phyloP scores from a whole-genome alignment of 2,113 vertebrate genomes.

The Bujurquina vittata region DNA sequence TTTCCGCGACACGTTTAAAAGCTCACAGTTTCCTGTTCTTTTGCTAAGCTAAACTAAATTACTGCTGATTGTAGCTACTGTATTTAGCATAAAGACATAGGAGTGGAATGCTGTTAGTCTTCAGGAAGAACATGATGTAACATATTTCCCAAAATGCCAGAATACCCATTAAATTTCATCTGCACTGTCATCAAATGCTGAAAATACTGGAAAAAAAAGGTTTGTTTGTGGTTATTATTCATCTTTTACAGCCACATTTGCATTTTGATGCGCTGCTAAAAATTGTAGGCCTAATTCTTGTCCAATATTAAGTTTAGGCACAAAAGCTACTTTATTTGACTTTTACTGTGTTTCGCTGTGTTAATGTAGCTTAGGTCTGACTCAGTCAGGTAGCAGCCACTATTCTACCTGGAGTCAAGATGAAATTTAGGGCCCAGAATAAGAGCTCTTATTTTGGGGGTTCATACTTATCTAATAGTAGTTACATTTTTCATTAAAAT shows the following conservation, averaged over 20 bases:
- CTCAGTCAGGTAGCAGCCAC: neutral
- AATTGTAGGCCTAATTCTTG: accelerated
- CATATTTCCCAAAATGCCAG: neutral
- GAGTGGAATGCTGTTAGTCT: neutral
- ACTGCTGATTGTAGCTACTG: neutral
- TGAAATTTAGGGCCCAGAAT: neutral
- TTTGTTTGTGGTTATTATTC: neutral
- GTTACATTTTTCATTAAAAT: neutral
- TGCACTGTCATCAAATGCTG: neutral
- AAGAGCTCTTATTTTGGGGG: neutral
- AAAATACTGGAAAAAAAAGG: neutral
- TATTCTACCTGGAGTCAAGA: neutral
- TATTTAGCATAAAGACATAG: neutral
- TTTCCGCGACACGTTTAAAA: neutral
- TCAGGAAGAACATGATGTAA: neutral
- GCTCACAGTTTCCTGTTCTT: neutral
- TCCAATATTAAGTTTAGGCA: neutral
- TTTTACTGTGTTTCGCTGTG: neutral
- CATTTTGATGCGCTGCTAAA: neutral
- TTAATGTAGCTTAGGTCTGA: neutral
- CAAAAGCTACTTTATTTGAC: neutral
- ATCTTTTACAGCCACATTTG: neutral
- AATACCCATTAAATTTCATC: accelerated
- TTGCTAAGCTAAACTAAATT: neutral
- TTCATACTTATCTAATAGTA: neutral